Conservation (phyloP, 92 coral and sea anemone genomes). For the Palythoa caribaeorum region DNA sequence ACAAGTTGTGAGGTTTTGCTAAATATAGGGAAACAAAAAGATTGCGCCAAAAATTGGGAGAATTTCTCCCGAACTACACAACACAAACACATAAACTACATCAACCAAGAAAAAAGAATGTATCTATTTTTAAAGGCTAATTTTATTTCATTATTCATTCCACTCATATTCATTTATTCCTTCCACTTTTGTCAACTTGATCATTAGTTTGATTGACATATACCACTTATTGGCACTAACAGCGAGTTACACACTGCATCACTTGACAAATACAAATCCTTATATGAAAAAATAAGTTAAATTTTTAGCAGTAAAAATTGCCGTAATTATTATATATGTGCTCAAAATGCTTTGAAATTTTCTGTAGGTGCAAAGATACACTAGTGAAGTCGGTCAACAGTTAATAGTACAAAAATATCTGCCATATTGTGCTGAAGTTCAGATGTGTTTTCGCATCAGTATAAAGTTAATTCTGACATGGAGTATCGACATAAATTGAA, state of each 20-base stretch:
- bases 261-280: not conserved
- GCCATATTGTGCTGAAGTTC: not conserved
- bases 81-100: too few relatives aligned
- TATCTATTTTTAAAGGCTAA: not conserved
- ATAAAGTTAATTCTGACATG: not conserved
- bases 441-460: not conserved
- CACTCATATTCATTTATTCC: not conserved
- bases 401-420: slow-evolving; percentile 26
- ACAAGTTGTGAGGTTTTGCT: too few relatives aligned
- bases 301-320: slow-evolving; percentile 25
- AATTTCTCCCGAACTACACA: too few relatives aligned
- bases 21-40: too few relatives aligned
- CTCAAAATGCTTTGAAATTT: not conserved
- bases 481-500: too few relatives aligned
- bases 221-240: not conserved
- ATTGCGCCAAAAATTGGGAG: too few relatives aligned
- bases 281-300: slow-evolving; percentile 37
- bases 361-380: slow-evolving; percentile 1
- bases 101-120: too few relatives aligned
- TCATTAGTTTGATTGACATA: not conserved
- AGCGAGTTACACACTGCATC: not conserved
- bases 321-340: not conserved
- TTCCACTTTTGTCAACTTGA: not conserved
- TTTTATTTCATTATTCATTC: not conserved
- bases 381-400: slow-evolving; percentile 6